Evolutionary conservation across 2,797 vertebrate species (phyloP), one percentile per base, ranked within the genome.

Genomic region (Poeciliopsis gracilis): DNA sequence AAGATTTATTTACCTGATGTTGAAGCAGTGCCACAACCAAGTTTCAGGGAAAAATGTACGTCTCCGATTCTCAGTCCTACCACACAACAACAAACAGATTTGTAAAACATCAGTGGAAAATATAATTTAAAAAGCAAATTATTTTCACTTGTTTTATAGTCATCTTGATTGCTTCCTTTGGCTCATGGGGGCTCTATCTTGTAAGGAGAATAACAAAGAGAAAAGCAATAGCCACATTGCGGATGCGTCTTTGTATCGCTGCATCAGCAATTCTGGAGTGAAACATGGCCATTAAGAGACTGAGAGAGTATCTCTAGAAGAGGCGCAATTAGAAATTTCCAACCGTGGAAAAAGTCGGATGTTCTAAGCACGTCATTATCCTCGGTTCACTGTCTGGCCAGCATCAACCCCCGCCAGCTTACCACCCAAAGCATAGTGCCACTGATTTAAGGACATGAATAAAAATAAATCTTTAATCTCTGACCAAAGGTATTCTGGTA

Each of bases 21-120:
- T 98, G 89, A 98, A 87, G 92, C 97, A 98, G 87, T 87, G 96
- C 98, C 97, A 98, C 90, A 98, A 93, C 97, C 97, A 98, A 0
- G 97, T 98, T 92, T 98, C 97, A 0, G 97, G 97, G 90, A 98
- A 98, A 90, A 97, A 98, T 3, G 97, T 98, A n/a, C 98, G 96
- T 84, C 95, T 97, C 59, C 94, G 96, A 92, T 96, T 98, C 93
- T 98, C 97, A 71, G 95, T 93, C 93, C 97, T 98, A 89, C 76
- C 90, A 83, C 74, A 91, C 89, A 94, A 94, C 89, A 90, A 89
- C 88, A 90, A 84, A 82, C 83, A 80, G 84, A 91, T 70, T 45
- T 45, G 25, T 45, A 45, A n/a, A 70, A 70, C 25, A 15, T 16
- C 13, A 71, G 43, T 28, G 13, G 43, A 43, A 70, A 70, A 70